Evolutionary conservation across 2,113 vertebrate species (phyloP), one percentile per base, ranked within the genome.

Genomic region (Narcine bancroftii): DNA sequence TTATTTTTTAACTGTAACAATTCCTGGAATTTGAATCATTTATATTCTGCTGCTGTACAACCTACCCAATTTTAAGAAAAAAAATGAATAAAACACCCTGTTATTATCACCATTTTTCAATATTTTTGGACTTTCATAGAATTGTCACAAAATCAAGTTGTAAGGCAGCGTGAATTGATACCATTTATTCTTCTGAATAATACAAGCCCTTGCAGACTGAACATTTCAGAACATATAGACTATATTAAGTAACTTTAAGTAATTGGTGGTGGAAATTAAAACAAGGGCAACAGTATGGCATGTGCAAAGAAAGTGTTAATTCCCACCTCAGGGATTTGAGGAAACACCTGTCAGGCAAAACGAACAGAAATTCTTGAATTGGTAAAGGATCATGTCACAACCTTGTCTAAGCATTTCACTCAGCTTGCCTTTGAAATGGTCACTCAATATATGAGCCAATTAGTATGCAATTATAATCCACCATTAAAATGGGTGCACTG

Each of bases 231-330:
- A 60, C 81, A 60, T 85, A 53, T 17, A 85, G 29, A 36, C 50
- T 60, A 33, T 60, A 36, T 85, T 19, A 21, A 85, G 29, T 17
- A 36, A 60, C 60, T 85, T 85, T 36, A 85, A 85, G 81, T 85
- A 56, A 53, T 85, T 56, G 53, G 81, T 56, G 81, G 81, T 56
- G 81, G 50, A 85, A n/a, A 56, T 56, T 47, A 85, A 85, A 85
- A 85, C 36, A 29, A 85, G 5, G 81, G 33, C n/a, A 36, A 60
- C 36, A 60, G 13, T n/a, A 85, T 2, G 29, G 50, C 13, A 33
- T 85, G 3, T 85, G 81, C 36, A 85, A 60, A 85, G 81, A 13
- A 85, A n/a, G 1, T 36, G n/a, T 17, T 36, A 60, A 85, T n/a
- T 85, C 81, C 81, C 29, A 83, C 77, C 26, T 53, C 47, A 53